Percentiles rank a stretch among this genome's conserved stretches.
Evolutionary conservation across 1,140 invertebrate species (phyloP).

Genomic region (Aphelenchoides besseyi): DNA sequence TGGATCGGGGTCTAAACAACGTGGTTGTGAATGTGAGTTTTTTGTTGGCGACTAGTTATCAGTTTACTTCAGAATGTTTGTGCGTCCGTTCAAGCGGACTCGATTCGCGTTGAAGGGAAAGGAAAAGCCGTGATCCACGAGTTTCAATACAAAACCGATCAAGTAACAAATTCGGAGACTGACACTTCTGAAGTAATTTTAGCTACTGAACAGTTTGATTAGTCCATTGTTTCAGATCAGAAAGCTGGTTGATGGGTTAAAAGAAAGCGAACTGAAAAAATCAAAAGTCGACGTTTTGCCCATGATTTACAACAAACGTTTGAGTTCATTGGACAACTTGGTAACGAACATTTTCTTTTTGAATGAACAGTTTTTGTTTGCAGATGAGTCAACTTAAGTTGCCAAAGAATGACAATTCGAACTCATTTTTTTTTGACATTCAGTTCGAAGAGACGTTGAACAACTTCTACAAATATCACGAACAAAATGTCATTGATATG

Average conservation of each 20-base stretch:
- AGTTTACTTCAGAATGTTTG: constrained; percentile 36
- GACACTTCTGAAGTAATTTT: no score
- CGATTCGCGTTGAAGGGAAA: constrained; percentile 62
- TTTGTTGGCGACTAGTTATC: constrained; percentile 11
- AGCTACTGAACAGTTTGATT: no score
- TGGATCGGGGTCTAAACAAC: constrained; percentile 46
- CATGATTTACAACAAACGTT: constrained; percentile 21
- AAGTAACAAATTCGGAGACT: constrained; percentile 15
- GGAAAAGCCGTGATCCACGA: constrained; percentile 63
- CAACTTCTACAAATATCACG: constrained; percentile 22
- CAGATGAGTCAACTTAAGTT: not conserved
- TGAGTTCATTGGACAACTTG: constrained; percentile 31
- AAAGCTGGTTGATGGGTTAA: not conserved
- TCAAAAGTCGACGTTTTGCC: constrained; percentile 15
- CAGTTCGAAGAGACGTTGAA: constrained; percentile 23
- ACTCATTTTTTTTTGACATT: constrained; percentile 19
- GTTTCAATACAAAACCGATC: constrained; percentile 49
- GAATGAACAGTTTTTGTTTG: constrained; percentile 19
- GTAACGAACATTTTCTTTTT: constrained; percentile 25
- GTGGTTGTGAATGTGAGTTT: constrained; percentile 45
- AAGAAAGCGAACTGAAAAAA: constrained; percentile 24
- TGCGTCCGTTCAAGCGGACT: constrained; percentile 29
- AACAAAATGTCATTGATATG: constrained; percentile 11
- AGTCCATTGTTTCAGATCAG: no score
- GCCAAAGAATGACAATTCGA: not conserved